A percentile compares a stretch with the other conserved stretches of the same genome.
Conservation (phyloP, 2,888 invertebrate genomes). For the Cynaeus angustus region DNA sequence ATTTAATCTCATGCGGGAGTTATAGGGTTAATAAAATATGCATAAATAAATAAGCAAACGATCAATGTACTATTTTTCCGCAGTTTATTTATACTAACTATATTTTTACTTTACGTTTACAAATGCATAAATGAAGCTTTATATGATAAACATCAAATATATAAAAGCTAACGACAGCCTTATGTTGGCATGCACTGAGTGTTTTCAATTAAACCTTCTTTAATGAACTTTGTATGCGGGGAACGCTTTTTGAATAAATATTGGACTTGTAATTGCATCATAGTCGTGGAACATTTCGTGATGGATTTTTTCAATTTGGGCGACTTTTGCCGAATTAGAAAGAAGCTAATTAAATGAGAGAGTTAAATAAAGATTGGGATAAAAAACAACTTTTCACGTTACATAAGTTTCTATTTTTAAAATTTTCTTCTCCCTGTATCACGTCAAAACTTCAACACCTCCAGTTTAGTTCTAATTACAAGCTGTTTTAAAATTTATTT, state of each 20-base stretch:
- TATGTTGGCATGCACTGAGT: not conserved
- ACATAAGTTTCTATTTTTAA: not conserved
- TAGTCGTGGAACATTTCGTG: not conserved
- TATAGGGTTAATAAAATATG: not conserved
- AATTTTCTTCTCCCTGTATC: not conserved
- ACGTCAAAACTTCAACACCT: not conserved
- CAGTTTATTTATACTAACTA: not conserved
- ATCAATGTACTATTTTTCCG: not conserved
- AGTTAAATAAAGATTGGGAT: no score
- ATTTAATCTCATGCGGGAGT: not conserved
- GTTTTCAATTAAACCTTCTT: slow-evolving; percentile 3
- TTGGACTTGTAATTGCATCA: not conserved
- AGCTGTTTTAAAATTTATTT: no score
- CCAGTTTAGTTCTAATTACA: no score
- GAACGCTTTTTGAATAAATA: slow-evolving; percentile 6
- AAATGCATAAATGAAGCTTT: not conserved
- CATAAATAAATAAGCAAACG: not conserved
- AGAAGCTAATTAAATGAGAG: no score
- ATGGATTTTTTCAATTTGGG: not conserved
- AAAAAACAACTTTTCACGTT: no score
- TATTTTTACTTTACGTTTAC: not conserved
- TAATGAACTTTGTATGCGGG: slow-evolving; percentile 4
- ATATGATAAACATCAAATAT: not conserved
- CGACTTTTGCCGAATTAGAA: no score
- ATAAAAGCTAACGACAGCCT: not conserved